Evolutionary conservation across 2,113 vertebrate genomes (phyloP).

Genomic region (Ochotona curzoniae): DNA sequence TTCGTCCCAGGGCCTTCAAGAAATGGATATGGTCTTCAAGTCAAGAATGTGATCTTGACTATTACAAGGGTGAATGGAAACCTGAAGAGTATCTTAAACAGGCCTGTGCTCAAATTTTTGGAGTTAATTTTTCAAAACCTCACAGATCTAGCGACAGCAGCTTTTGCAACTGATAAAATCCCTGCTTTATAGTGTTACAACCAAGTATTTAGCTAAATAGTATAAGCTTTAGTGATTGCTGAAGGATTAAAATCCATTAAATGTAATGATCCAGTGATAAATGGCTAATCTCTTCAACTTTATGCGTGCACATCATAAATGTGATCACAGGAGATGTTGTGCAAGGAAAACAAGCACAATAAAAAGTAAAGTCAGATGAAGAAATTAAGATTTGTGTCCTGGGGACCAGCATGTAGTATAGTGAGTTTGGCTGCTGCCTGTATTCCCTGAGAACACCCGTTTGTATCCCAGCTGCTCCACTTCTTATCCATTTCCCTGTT

Average conservation of each 20-base stretch:
- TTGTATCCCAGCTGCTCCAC: too few species aligned
- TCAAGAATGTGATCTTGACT: background rate
- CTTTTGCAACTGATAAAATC: constrained; percentile 40
- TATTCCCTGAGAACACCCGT: too few species aligned
- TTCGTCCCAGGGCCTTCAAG: constrained; percentile 32
- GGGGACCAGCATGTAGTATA: background rate
- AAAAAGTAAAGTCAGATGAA: background rate
- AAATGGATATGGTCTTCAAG: constrained; percentile 27
- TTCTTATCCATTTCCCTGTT: too few species aligned
- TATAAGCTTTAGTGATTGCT: constrained; percentile 39
- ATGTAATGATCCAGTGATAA: constrained; percentile 53
- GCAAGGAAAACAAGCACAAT: constrained; percentile 48
- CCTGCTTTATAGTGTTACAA: constrained; percentile 34
- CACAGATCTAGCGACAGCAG: background rate
- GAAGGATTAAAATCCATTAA: constrained; percentile 52
- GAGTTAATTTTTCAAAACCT: constrained; percentile 54
- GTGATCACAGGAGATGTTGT: background rate
- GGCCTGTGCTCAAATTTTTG: constrained; percentile 22
- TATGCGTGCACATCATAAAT: constrained; percentile 19
- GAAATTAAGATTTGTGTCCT: background rate
- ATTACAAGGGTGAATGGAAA: constrained; percentile 25
- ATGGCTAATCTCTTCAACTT: constrained; percentile 38
- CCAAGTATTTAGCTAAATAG: constrained; percentile 43
- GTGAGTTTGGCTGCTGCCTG: background rate
- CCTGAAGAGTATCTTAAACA: constrained; percentile 39